Conservation (phyloP, 2,113 vertebrate species). For the Carlito syrichta region DNA sequence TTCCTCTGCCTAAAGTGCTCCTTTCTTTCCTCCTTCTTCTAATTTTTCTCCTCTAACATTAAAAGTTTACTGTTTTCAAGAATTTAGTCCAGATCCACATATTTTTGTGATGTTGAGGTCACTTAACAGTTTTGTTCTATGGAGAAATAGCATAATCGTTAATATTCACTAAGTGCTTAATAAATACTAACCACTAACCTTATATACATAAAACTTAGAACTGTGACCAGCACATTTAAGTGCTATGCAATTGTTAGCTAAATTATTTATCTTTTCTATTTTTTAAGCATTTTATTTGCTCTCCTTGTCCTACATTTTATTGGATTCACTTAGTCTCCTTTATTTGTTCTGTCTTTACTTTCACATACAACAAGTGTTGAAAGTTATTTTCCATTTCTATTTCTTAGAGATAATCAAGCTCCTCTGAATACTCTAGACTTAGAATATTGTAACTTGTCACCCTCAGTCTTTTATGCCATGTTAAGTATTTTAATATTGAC, state of each 20-base stretch:
- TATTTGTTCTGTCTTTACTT: not conserved
- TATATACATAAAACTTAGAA: not conserved
- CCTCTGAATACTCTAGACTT: not conserved
- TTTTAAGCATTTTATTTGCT: not conserved
- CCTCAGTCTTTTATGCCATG: not conserved
- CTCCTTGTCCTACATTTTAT: not conserved
- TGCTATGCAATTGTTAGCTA: not conserved
- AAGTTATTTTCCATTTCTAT: not conserved
- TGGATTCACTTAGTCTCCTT: not conserved
- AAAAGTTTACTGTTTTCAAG: not conserved
- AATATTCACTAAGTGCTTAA: not conserved
- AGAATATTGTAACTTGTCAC: not conserved
- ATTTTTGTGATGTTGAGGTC: not conserved
- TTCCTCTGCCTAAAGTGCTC: not conserved
- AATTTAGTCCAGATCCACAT: not conserved
- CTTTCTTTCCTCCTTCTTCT: not conserved
- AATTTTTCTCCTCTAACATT: not conserved
- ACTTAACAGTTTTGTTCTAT: not conserved
- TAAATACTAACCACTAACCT: not conserved
- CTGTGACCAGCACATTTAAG: not conserved
- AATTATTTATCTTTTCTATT: not conserved
- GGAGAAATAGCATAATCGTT: not conserved
- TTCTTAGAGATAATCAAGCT: not conserved
- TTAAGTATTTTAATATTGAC: not conserved
- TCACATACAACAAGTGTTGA: not conserved